A percentile compares a stretch with the other conserved stretches of the same genome.
These are phyloP conservation scores for Drosophila carrolli DNA, from an alignment of 1,140 invertebrate species.

Conservation along the genomic window DNA sequence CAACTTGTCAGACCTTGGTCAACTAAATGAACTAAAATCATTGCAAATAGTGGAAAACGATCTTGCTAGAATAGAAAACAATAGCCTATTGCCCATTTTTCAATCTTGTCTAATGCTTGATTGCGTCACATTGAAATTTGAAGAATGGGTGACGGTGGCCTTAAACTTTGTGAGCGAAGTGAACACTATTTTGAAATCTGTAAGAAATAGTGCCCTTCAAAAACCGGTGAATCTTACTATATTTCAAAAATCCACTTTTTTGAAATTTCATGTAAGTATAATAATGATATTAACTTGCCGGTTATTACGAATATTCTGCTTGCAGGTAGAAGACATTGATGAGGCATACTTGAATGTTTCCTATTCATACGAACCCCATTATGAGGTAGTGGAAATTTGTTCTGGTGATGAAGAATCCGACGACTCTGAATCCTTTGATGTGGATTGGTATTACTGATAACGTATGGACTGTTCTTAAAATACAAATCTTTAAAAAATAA, in stretches of 20 bases:
- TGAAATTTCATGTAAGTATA: not conserved
- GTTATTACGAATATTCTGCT: not conserved
- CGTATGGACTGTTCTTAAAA: too few relatives aligned
- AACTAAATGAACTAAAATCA: not conserved
- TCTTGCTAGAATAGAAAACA: not conserved
- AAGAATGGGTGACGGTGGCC: accelerated
- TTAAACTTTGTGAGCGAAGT: not conserved
- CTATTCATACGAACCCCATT: not conserved
- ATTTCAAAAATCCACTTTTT: not conserved
- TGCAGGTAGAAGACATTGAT: not conserved
- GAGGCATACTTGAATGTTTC: not conserved
- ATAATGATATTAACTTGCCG: not conserved
- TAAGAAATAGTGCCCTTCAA: not conserved
- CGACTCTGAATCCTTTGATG: too few relatives aligned
- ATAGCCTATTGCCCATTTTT: not conserved
- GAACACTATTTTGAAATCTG: not conserved
- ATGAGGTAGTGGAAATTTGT: not conserved
- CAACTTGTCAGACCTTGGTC: not conserved
- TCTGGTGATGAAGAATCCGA: not conserved
- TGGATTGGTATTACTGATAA: too few relatives aligned
- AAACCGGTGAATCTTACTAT: not conserved
- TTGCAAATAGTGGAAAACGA: not conserved
- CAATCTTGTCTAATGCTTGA: not conserved
- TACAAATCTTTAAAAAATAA: too few relatives aligned
- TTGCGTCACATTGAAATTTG: not conserved